A percentile compares a stretch with the other conserved stretches of the same genome.
These are phyloP conservation scores for Bombyx mandarina DNA, from an alignment of 1,140 invertebrate species.

Conservation along the genomic window DNA sequence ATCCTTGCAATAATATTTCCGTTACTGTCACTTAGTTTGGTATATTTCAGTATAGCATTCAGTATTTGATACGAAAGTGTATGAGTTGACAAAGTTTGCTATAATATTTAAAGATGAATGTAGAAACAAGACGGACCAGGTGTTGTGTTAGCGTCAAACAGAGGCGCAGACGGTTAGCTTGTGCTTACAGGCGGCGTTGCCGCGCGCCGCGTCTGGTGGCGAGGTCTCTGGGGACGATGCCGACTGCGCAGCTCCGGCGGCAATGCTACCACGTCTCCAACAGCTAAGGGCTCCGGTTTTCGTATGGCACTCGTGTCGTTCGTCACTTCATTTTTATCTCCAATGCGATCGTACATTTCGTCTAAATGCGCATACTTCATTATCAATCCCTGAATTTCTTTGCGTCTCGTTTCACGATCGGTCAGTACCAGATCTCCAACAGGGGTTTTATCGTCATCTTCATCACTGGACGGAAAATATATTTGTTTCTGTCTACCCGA, in stretches of 20 bases:
- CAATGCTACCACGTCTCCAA: slow-evolving; percentile 48
- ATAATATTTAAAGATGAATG: too few relatives aligned
- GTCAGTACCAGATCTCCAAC: slow-evolving; percentile 72
- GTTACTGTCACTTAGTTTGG: too few relatives aligned
- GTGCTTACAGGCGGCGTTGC: slow-evolving; percentile 72
- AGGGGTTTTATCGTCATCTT: slow-evolving; percentile 70
- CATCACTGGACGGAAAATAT: slow-evolving; percentile 61
- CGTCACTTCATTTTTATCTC: slow-evolving; percentile 34
- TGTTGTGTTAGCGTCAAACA: slow-evolving; percentile 59
- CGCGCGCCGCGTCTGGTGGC: slow-evolving; percentile 46
- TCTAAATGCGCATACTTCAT: slow-evolving; percentile 83
- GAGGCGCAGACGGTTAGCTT: slow-evolving; percentile 55
- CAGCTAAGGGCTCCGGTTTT: slow-evolving; percentile 52
- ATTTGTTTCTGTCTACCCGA: slow-evolving; percentile 65
- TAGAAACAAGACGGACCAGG: slow-evolving; percentile 48
- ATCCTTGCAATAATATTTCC: too few relatives aligned
- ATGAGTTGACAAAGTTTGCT: too few relatives aligned
- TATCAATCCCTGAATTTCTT: slow-evolving; percentile 85
- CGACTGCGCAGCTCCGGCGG: slow-evolving; percentile 56
- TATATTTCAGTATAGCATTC: too few relatives aligned
- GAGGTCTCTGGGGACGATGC: slow-evolving; percentile 53
- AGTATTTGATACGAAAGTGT: too few relatives aligned
- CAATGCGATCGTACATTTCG: slow-evolving; percentile 73
- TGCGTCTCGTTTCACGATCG: slow-evolving; percentile 81
- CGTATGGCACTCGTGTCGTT: slow-evolving; percentile 19